Evolutionary conservation across 2,888 invertebrate species (phyloP).

Genomic region (Zootermopsis nevadensis): DNA sequence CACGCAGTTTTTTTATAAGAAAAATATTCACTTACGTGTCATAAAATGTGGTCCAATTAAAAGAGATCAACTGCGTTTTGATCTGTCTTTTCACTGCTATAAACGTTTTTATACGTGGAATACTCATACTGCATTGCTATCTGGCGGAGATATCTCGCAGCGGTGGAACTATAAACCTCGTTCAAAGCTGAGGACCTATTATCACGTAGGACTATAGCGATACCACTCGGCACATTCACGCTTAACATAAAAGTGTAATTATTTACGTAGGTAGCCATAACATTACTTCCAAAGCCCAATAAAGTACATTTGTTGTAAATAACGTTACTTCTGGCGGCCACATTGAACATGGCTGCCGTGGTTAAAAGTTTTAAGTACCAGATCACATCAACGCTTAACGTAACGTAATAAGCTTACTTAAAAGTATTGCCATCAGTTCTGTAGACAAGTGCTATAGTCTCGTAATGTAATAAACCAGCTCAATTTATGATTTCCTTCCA

Average conservation of each 20-base stretch:
- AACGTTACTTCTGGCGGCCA: background rate
- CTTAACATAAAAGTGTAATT: background rate
- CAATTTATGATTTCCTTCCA: too few relatives aligned
- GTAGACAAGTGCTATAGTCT: too few relatives aligned
- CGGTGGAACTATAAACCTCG: too few relatives aligned
- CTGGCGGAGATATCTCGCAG: background rate
- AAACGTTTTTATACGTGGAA: background rate
- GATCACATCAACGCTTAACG: background rate
- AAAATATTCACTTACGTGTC: background rate
- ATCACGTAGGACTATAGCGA: background rate
- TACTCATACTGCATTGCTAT: background rate
- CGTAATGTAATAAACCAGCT: too few relatives aligned
- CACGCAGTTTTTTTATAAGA: background rate
- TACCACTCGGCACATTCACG: background rate
- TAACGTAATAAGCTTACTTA: too few relatives aligned
- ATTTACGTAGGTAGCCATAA: background rate
- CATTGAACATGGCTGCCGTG: background rate
- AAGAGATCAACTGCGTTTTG: background rate
- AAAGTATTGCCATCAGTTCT: too few relatives aligned
- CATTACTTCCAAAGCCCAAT: background rate
- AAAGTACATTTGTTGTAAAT: background rate
- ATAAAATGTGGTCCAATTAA: conserved; percentile 3
- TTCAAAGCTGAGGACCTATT: background rate
- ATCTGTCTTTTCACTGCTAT: background rate
- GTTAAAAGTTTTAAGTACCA: background rate